Conservation (phyloP, 2,888 invertebrate species). For the Hydriomena furcata region DNA sequence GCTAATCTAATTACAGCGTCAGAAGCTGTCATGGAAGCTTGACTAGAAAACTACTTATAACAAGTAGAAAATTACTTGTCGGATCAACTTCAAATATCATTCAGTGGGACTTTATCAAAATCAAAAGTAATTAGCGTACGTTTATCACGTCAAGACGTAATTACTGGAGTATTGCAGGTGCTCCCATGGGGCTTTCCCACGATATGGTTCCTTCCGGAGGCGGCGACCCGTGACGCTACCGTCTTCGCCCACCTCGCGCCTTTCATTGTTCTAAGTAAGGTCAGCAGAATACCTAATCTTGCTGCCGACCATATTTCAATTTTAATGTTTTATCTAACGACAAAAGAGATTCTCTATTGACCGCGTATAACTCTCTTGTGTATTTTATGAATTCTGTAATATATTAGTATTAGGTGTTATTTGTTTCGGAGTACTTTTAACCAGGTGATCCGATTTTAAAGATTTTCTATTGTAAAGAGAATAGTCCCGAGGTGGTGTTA, state of each 20-base stretch:
- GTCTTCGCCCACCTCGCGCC: slow-evolving; percentile 63
- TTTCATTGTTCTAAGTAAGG: slow-evolving; percentile 53
- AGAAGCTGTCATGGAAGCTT: too few relatives aligned
- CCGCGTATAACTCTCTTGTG: too few relatives aligned
- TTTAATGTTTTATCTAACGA: too few relatives aligned
- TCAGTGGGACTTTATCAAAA: slow-evolving; percentile 9
- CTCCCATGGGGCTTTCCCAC: slow-evolving; percentile 63
- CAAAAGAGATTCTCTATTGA: too few relatives aligned
- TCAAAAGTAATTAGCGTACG: slow-evolving; percentile 21
- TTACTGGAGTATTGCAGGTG: slow-evolving; percentile 59
- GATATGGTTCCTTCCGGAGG: slow-evolving; percentile 74
- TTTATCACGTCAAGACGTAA: slow-evolving; percentile 41
- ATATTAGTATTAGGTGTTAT: too few relatives aligned
- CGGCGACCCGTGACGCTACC: slow-evolving; percentile 78
- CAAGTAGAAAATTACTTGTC: not conserved
- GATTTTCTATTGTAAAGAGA: too few relatives aligned
- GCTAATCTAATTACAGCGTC: too few relatives aligned
- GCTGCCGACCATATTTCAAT: not conserved
- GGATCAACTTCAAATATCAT: not conserved
- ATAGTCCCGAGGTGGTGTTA: too few relatives aligned
- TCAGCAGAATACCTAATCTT: slow-evolving; percentile 12
- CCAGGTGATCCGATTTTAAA: too few relatives aligned
- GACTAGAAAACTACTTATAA: too few relatives aligned
- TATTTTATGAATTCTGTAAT: too few relatives aligned
- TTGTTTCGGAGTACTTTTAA: too few relatives aligned